A percentile compares a stretch with the other conserved stretches of the same genome.
Conservation (phyloP, 2,113 vertebrate species). For the Eurypyga helias region DNA sequence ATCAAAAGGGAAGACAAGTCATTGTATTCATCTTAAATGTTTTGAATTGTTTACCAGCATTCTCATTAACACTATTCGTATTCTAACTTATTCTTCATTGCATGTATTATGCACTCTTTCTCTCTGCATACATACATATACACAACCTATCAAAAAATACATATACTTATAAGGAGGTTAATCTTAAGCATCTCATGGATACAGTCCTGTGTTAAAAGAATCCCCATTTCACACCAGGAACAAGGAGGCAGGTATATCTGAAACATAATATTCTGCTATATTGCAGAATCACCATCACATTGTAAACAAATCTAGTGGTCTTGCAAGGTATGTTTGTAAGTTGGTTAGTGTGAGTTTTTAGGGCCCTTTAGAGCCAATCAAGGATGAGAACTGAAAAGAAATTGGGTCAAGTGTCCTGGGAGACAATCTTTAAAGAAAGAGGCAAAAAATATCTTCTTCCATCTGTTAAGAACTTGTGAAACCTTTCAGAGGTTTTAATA, state of each 20-base stretch:
- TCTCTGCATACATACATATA: neutral
- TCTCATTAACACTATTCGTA: neutral
- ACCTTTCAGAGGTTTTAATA: neutral
- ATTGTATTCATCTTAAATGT: neutral
- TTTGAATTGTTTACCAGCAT: neutral
- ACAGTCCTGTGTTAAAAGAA: neutral
- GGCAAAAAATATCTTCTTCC: neutral
- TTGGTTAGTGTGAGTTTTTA: neutral
- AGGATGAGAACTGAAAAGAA: neutral
- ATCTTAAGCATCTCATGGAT: neutral
- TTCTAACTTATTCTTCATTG: neutral
- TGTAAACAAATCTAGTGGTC: neutral
- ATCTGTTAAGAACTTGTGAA: neutral
- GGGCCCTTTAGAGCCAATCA: neutral
- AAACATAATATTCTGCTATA: neutral
- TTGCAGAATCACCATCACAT: neutral
- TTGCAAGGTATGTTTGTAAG: neutral
- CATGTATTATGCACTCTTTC: neutral
- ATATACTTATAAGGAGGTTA: neutral
- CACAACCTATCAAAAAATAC: neutral
- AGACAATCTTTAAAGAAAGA: neutral
- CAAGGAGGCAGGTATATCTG: neutral
- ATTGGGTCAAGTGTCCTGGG: neutral
- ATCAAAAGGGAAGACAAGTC: neutral
- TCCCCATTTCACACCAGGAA: neutral